Evolutionary conservation across 2,113 vertebrate genomes (phyloP).

Genomic region (Rallus limicola): DNA sequence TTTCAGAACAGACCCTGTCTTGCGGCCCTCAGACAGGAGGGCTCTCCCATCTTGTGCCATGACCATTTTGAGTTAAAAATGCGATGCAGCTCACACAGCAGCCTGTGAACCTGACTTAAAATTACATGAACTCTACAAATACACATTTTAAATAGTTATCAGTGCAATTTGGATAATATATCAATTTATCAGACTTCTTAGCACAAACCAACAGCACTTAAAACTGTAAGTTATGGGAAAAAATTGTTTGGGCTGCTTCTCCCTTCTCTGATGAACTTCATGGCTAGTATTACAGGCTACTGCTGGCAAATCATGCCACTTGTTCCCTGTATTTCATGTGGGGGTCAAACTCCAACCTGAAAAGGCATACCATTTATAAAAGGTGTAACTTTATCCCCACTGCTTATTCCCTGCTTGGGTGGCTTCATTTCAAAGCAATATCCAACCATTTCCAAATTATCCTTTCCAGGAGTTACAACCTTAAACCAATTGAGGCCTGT

Average conservation of each 20-base stretch:
- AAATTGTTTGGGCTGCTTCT: rapidly evolving
- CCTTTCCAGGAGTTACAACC: background rate
- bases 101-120: rapidly evolving
- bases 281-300: background rate
- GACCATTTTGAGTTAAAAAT: background rate
- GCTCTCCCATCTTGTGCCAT: background rate
- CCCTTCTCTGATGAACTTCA: background rate
- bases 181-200: background rate
- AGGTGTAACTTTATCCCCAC: background rate
- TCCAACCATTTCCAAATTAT: background rate
- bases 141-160: background rate
- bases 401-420: background rate
- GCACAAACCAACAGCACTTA: background rate
- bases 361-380: background rate
- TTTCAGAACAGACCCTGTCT: background rate
- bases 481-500: background rate
- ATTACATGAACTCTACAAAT: background rate
- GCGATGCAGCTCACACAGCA: background rate
- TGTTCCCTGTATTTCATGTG: background rate
- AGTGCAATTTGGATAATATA: background rate
- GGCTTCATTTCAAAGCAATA: background rate
- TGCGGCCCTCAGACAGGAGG: background rate
- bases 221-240: background rate
- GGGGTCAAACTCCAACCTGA: background rate
- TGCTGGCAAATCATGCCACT: background rate